Percentiles rank a stretch among this genome's conserved stretches.
Conservation (phyloP, 2,797 vertebrate genomes). For the Xiphorhynchus erythropygius region DNA sequence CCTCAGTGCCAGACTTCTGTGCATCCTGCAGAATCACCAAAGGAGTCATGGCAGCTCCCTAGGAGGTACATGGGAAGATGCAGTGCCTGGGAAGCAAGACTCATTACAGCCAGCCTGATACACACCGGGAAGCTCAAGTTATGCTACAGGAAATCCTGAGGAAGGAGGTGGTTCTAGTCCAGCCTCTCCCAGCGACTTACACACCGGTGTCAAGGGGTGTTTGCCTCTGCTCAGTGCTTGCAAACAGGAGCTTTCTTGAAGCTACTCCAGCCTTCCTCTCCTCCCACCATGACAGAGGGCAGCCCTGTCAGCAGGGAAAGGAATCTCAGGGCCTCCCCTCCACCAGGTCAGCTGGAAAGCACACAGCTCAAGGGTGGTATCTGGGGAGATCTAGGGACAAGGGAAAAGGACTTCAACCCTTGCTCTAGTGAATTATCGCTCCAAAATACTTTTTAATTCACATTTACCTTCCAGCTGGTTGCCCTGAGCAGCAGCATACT, state of each 20-base stretch:
- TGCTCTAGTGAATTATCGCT: background rate
- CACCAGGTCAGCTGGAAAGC: background rate
- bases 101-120: background rate
- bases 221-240: background rate
- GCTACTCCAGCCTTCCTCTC: background rate
- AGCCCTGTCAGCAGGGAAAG: fast-evolving
- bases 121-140: background rate
- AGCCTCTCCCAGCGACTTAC: background rate
- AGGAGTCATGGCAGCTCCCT: background rate
- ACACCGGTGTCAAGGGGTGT: background rate
- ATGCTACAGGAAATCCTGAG: constrained; percentile 7
- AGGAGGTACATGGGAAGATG: background rate
- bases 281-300: background rate
- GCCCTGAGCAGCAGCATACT: background rate
- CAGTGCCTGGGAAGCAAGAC: background rate
- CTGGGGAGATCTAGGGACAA: background rate
- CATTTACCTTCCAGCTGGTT: background rate
- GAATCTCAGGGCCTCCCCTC: background rate
- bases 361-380: background rate
- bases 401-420: background rate
- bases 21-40: background rate
- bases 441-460: background rate
- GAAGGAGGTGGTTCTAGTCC: background rate
- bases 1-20: background rate
- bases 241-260: background rate